These are phyloP conservation scores for Hydrotaea diabolus DNA, from an alignment of 2,888 invertebrate genomes.

Conservation along the genomic window DNA sequence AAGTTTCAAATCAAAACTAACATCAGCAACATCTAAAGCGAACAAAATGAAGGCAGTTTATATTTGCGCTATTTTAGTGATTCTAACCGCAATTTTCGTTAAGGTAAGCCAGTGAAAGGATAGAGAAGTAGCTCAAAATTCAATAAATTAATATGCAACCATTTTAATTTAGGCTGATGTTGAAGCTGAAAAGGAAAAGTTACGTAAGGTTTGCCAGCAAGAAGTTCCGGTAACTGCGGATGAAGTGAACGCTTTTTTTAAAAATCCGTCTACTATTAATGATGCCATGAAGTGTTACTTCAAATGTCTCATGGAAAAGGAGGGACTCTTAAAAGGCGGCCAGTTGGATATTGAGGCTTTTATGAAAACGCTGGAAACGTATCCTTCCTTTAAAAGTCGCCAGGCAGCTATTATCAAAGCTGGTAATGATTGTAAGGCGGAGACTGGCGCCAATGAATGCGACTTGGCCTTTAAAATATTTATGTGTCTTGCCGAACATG, in stretches of 20 bases:
- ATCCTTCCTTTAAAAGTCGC: neutral
- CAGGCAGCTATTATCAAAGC: neutral
- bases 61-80: too few relatives aligned
- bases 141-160: too few relatives aligned
- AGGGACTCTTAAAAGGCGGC: neutral
- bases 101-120: too few relatives aligned
- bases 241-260: neutral
- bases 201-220: neutral
- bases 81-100: too few relatives aligned
- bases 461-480: neutral
- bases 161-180: neutral
- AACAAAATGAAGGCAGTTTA: too few relatives aligned
- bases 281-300: neutral
- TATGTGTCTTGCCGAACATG: neutral
- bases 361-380: neutral
- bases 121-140: too few relatives aligned
- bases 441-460: constrained; percentile 8
- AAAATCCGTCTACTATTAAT: neutral
- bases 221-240: neutral
- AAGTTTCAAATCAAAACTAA: too few relatives aligned
- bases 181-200: neutral
- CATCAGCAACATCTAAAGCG: too few relatives aligned
- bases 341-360: neutral
- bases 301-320: neutral
- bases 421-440: neutral